Base-by-base conservation (phyloP, 2,888 invertebrate genomes). In the Conistra vaccinii region DNA sequence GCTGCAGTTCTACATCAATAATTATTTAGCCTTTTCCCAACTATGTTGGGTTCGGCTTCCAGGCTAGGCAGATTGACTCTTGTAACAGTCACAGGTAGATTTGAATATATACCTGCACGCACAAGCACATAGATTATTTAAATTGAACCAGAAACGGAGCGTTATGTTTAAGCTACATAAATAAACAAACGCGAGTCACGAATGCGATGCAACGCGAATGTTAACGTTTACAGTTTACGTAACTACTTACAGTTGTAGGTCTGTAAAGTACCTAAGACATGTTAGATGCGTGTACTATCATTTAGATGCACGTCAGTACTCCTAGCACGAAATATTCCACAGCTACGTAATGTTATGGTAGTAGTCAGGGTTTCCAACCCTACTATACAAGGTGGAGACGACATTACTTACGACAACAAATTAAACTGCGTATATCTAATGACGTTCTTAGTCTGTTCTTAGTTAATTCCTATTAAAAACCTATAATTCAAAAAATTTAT, bases 221-320 rank as follows among this genome's bases (percentile, higher is more conserved):
- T 58, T 42, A 58, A 65, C 75, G 70, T 60, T 60, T 45, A 70
- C 17, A 58, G 71, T 42, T 65, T 70, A 77, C 55, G 67, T 70
- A 80, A 76, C 48, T 35, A 69, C 57, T 23, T 51, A 51, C 51
- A 51, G 9, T 20, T 35, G 17, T 4, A 42, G 23, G 35, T 55
- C 6, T 32, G 20, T 58, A 32, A 17, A 32, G 10, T 39, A n/a
- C n/a, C n/a, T n/a, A 3, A 39, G 14, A 20, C 26, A 23, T 26
- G 35, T n/a, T 23, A 4, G 2, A 17, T 9, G 5, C 10, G 53
- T 57, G 14, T 69, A 32, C 6, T 45, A n/a, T 53, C 45, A 69
- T 74, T 57, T 74, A 29, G 55, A 63, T 17, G 48, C 57, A 48
- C 14, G 23, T 45, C 17, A 57, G 17, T 35, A 53, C 42, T 7